Base-by-base conservation (phyloP, 2,797 vertebrate genomes). In the Borostomias antarcticus region DNA sequence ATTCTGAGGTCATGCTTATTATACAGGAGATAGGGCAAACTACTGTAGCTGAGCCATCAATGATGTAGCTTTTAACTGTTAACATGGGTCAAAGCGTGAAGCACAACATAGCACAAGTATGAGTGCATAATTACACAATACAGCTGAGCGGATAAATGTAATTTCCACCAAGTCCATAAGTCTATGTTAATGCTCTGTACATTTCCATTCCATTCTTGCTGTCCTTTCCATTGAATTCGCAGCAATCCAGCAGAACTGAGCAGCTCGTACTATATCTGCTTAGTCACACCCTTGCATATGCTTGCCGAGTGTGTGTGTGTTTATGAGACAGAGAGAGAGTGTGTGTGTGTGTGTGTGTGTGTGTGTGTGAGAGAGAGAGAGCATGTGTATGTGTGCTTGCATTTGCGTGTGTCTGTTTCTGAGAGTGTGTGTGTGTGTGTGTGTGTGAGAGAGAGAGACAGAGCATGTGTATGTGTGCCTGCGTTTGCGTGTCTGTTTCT, bases 251-350 rank as follows among this genome's bases (percentile, higher is more conserved):
- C 15, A 15, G 11, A 28, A 17, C 57, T 68, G 35, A 65, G 54
- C 53, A 62, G 7, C 4, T 32, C 37, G 65, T 48, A 50, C 65
- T 56, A 37, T 9, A 21, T 72, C 53, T 57, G 50, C 26, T 62
- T 58, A 40, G 17, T 58, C 48, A 50, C 4, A 43, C 33, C 30
- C 19, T 54, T 40, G 9, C 15, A 13, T 40, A 13, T 10, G 35
- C 6, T 2, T 40, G 35, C 15, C 13, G 35, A 8, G 35, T 37
- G 35, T 37, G 6, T 11, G 35, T 37, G 35, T 37, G 35, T 2
- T 37, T 33, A 9, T 4, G 32, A 33, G 9, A 9, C 1, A 8
- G 32, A 33, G 32, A 33, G 9, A 9, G 7, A 8, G 35, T 37
- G 35, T 37, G 45, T 48, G 45, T 48, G 15, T 17, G 13, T 45